A percentile compares a stretch with the other conserved stretches of the same genome.
These are phyloP conservation scores for Philaethria dido DNA, from an alignment of 2,888 invertebrate genomes.

Conservation along the genomic window DNA sequence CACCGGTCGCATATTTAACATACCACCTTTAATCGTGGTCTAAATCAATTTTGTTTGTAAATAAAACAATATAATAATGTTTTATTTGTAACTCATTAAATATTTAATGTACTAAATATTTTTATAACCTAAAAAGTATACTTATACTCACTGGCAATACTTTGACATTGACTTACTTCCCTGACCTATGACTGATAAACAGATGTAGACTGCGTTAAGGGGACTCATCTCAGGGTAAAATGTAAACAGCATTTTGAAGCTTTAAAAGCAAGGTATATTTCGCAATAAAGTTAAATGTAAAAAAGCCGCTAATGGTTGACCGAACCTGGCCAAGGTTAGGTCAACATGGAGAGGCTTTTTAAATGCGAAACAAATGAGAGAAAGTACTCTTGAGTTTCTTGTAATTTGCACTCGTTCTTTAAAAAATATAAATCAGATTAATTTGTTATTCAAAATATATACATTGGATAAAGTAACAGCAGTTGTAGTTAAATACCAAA, in stretches of 20 bases:
- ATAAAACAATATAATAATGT: neutral
- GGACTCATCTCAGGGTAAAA: slow-evolving; percentile 14
- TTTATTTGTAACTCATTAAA: neutral
- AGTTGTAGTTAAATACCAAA: neutral
- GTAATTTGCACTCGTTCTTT: neutral
- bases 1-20: slow-evolving; percentile 7
- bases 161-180: slow-evolving; percentile 3
- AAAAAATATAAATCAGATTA: neutral
- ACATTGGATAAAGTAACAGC: neutral
- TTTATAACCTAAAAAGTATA: neutral
- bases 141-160: neutral
- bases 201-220: slow-evolving; percentile 15
- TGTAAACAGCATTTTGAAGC: slow-evolving; percentile 25
- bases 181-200: neutral
- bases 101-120: neutral
- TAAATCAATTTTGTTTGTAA: neutral
- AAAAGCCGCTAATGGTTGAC: slow-evolving; percentile 7
- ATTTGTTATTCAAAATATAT: neutral
- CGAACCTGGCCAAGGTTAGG: slow-evolving; percentile 27
- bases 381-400: neutral
- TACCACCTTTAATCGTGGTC: neutral
- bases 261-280: slow-evolving; percentile 1
- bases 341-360: slow-evolving; percentile 1
- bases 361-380: slow-evolving; percentile 24
- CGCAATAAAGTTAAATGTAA: slow-evolving; percentile 15